A percentile compares a stretch with the other conserved stretches of the same genome.
These are phyloP conservation scores for Heliconius hortense DNA, from an alignment of 2,888 invertebrate species.

Conservation along the genomic window DNA sequence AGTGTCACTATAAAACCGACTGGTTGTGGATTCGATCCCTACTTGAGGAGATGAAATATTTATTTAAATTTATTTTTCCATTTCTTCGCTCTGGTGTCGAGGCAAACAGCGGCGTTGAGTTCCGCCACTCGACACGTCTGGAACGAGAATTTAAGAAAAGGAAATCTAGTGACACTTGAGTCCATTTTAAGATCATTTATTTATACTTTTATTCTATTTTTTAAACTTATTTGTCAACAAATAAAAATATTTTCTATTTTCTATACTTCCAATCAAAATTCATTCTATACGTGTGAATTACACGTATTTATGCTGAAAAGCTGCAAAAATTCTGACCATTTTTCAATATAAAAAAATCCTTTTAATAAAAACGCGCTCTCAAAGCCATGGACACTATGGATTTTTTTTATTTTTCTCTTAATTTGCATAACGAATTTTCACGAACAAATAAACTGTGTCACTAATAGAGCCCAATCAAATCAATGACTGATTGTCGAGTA, in stretches of 20 bases:
- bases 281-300: neutral
- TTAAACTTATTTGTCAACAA: neutral
- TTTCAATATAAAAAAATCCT: slow-evolving; percentile 16
- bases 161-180: neutral
- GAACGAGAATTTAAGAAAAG: no score
- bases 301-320: neutral
- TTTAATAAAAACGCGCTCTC: slow-evolving; percentile 19
- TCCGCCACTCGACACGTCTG: no score
- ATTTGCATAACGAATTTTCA: slow-evolving; percentile 39
- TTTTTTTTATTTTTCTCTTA: slow-evolving; percentile 30
- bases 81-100: no score
- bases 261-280: neutral
- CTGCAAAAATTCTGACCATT: neutral
- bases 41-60: no score
- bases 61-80: no score
- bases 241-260: neutral
- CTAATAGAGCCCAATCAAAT: slow-evolving; percentile 46
- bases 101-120: no score
- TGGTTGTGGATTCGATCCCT: no score
- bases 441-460: slow-evolving; percentile 52
- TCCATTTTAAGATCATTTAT: neutral
- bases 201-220: no score
- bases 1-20: no score
- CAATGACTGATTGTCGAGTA: slow-evolving; percentile 44
- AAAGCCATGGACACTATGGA: slow-evolving; percentile 21